These are phyloP conservation scores for Hirtodrosophila trivittata DNA, from an alignment of 2,888 invertebrate species.

Conservation along the genomic window DNA sequence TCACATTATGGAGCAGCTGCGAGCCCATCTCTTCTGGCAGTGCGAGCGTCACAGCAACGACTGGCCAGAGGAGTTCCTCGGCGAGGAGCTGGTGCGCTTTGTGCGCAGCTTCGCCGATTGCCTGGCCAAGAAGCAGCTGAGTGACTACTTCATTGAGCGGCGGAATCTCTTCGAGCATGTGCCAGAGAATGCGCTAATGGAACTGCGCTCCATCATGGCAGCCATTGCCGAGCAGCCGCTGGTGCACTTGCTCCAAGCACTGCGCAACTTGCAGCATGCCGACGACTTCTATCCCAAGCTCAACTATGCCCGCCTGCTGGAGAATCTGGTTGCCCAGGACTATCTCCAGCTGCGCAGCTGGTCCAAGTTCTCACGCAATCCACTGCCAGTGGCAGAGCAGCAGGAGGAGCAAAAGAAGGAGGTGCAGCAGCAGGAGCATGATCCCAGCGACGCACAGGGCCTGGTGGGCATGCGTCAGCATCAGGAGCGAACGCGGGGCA, in stretches of 20 bases:
- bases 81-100: slow-evolving; percentile 87
- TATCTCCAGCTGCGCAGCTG: slow-evolving; percentile 82
- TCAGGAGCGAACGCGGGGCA: slow-evolving; percentile 84
- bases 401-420: slow-evolving; percentile 4
- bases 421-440: slow-evolving; percentile 4
- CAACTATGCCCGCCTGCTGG: slow-evolving; percentile 86
- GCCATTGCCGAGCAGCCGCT: slow-evolving; percentile 89
- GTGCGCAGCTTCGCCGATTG: slow-evolving; percentile 87
- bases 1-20: slow-evolving; percentile 88
- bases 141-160: slow-evolving; percentile 89
- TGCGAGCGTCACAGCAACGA: slow-evolving; percentile 89
- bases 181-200: slow-evolving; percentile 86
- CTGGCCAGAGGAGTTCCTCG: slow-evolving; percentile 90
- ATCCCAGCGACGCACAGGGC: slow-evolving; percentile 70
- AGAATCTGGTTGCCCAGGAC: slow-evolving; percentile 85
- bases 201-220: slow-evolving; percentile 88
- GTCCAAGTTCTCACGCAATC: slow-evolving; percentile 66
- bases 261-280: slow-evolving; percentile 88
- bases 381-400: slow-evolving; percentile 53
- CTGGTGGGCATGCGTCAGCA: slow-evolving; percentile 85
- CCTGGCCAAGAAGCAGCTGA: slow-evolving; percentile 87
- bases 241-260: slow-evolving; percentile 88
- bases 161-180: slow-evolving; percentile 90
- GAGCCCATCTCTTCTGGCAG: slow-evolving; percentile 90
- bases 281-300: slow-evolving; percentile 87